Evolutionary conservation across 2,888 invertebrate species (phyloP).

Genomic region (Trissolcus brochymenae): DNA sequence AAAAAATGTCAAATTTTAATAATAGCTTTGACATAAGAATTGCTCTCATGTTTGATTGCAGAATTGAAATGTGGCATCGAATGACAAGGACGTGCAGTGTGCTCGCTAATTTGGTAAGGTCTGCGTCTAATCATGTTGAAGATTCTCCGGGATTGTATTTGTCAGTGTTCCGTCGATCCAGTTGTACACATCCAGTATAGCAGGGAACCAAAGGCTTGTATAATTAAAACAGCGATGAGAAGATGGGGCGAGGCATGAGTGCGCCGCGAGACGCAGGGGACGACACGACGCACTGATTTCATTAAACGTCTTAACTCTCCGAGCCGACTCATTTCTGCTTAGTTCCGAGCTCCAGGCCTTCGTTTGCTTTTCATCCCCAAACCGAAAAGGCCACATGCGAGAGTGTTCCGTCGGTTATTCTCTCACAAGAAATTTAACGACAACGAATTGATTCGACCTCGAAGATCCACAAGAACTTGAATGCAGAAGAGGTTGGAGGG

Average conservation of each 20-base stretch:
- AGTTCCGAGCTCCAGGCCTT: slow-evolving; percentile 58
- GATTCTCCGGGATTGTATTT: slow-evolving; percentile 64
- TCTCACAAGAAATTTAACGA: background rate
- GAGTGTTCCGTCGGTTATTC: slow-evolving; percentile 25
- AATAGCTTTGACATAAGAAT: background rate
- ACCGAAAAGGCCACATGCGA: slow-evolving; percentile 17
- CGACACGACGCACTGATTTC: slow-evolving; percentile 64
- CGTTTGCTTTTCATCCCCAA: slow-evolving; percentile 42
- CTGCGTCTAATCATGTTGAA: slow-evolving; percentile 69
- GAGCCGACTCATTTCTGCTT: slow-evolving; percentile 63
- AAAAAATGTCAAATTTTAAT: background rate
- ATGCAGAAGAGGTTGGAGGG: no score
- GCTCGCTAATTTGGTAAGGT: slow-evolving; percentile 69
- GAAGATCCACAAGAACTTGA: no score
- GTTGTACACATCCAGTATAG: slow-evolving; percentile 49
- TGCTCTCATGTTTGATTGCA: no score
- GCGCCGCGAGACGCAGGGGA: slow-evolving; percentile 44
- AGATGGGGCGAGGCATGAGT: slow-evolving; percentile 37
- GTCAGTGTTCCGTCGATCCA: slow-evolving; percentile 57
- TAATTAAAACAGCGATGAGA: slow-evolving; percentile 66
- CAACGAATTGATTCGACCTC: no score
- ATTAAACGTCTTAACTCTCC: slow-evolving; percentile 67
- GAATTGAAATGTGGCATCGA: background rate
- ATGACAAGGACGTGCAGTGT: slow-evolving; percentile 16
- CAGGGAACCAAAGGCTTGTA: slow-evolving; percentile 59